Evolutionary conservation across 2,888 invertebrate genomes (phyloP), one percentile per base, ranked within the genome.

Genomic region (Fragum fragum): DNA sequence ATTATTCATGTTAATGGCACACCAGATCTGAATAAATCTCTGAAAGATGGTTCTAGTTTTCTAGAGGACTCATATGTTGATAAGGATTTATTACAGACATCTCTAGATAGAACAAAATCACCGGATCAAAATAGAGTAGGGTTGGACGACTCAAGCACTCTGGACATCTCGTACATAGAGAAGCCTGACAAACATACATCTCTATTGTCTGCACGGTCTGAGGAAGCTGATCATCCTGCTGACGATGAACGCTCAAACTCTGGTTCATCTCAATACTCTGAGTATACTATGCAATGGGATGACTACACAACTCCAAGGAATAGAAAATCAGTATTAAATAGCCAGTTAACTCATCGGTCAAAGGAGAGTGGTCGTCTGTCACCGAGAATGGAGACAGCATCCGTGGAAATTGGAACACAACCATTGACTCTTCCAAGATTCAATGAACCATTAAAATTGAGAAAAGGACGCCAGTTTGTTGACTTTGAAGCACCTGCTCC

Each of bases 401-500:
- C 69, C 7, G 59, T 85, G 18, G 76, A 80, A 32, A 74, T 85
- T 32, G 82, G 85, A 11, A 70, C 74, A 3, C 82, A 85, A 57
- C 85, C 85, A 18, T 26, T 78, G 36, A 80, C 82, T 7, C 29
- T 82, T 26, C 82, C 80, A 2, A 70, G 85, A 23, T 85, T 85
- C 71, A 85, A 85, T 72, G 85, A 85, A 68, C 73, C 77, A 16
- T 28, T 85, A 53, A 85, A 82, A 28, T 29, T 79, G 18, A 69
- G 76, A 3, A 85, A 81, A 73, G 83, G 83, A 14, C 66, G 76
- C 28, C 79, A 87, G 14, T 79, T 85, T 73, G 87, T 86, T 7
- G 88, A 88, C 39, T 81, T 81, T 52, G 73, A 86, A 53, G 28
- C 77, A 14, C 88, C 86, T 36, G 82, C 81, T 16, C 87, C 86